Evolutionary conservation across 2,797 vertebrate species (phyloP).

Genomic region (Chiroxiphia lanceolata): DNA sequence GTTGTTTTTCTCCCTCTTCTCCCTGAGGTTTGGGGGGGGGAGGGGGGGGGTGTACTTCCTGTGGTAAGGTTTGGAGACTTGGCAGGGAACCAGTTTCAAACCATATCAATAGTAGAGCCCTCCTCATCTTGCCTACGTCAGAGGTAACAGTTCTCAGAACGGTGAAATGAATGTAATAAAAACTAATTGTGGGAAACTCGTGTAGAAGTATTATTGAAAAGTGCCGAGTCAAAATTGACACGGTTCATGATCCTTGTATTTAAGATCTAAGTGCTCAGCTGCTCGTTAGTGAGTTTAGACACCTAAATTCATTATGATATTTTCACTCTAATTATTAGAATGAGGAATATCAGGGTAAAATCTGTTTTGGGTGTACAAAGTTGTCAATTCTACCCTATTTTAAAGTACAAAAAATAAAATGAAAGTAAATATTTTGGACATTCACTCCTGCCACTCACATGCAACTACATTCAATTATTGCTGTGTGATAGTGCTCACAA

Average conservation of each 20-base stretch:
- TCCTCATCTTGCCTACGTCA: neutral
- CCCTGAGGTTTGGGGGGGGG: no score
- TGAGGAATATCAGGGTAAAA: neutral
- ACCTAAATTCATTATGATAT: neutral
- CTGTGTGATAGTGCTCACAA: neutral
- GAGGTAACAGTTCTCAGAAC: neutral
- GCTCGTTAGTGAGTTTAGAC: neutral
- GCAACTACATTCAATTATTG: neutral
- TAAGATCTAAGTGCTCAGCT: neutral
- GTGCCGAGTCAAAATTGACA: neutral
- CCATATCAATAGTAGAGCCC: no score
- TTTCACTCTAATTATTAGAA: neutral
- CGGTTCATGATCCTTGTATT: neutral
- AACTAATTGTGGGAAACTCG: neutral
- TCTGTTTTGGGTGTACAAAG: neutral
- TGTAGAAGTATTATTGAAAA: neutral
- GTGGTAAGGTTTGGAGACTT: no score
- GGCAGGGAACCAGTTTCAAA: no score
- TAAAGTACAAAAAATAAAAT: neutral
- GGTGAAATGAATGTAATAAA: neutral
- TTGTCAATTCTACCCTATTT: neutral
- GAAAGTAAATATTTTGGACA: fast-evolving
- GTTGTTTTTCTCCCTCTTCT: no score
- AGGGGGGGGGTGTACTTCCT: no score
- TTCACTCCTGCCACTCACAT: neutral